A percentile compares a stretch with the other conserved stretches of the same genome.
Evolutionary conservation across 2,113 vertebrate species (phyloP).

Genomic region (Catharus bicknelli): DNA sequence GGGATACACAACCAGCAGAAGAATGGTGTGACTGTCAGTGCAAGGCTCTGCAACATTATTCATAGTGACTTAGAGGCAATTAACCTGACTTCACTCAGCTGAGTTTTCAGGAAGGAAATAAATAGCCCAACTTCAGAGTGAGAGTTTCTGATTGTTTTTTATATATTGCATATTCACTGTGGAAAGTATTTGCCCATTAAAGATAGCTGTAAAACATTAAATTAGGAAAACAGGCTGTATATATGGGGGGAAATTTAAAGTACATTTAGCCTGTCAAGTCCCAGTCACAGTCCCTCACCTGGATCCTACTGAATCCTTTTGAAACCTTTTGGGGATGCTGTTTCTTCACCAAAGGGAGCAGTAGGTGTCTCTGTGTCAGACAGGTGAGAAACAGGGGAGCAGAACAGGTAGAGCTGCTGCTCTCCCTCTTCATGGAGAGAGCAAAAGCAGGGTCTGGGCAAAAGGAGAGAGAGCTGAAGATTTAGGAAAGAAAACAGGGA

Average conservation of each 20-base stretch:
- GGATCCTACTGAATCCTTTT: neutral
- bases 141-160: constrained; percentile 15
- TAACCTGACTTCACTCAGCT: constrained; percentile 52
- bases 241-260: neutral
- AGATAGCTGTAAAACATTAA: constrained; percentile 43
- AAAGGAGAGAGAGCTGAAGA: neutral
- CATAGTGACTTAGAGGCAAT: constrained; percentile 39
- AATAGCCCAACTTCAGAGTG: constrained; percentile 12
- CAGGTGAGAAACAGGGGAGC: neutral
- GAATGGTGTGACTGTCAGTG: constrained; percentile 47
- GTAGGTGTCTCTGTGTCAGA: neutral
- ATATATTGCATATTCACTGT: constrained; percentile 2
- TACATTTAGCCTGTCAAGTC: constrained; percentile 1
- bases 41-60: constrained; percentile 43
- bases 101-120: constrained; percentile 39
- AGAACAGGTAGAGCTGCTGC: neutral
- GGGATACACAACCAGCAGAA: constrained; percentile 30
- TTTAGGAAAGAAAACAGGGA: neutral
- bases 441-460: neutral
- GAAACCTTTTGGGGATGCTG: neutral
- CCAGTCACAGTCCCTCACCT: neutral
- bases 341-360: neutral
- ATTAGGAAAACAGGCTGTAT: constrained; percentile 33
- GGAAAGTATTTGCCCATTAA: constrained; percentile 38
- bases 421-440: neutral